Base-by-base conservation (phyloP, 2,888 invertebrate genomes). In the Cylloceria caligata region DNA sequence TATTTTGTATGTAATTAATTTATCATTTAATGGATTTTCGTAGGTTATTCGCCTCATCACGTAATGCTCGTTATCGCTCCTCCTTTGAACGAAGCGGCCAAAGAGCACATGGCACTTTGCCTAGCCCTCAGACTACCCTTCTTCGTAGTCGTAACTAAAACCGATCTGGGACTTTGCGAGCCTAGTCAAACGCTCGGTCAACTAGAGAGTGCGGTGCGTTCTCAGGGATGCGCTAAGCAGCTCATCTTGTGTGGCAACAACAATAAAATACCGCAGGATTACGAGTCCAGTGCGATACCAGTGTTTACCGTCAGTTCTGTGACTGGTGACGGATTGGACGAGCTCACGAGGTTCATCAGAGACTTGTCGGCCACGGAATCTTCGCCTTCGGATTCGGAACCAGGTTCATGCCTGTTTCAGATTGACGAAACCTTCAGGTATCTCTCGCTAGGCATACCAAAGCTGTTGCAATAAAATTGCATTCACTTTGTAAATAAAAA, bases 71-170 rank as follows among this genome's bases (percentile, higher is more conserved):
- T 97, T 1, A 87, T 93, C 73, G 91, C 92, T 16, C 90, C 90
- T 13, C 92, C 92, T 16, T 85, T 92, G 55, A 92, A 90, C 75
- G 92, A 92, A 84, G 90, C 91, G 19, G 89, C 90, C 2, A 96
- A 97, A 87, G 99, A 99, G 91, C 99, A 99, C 93, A 94, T 99
- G 77, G 96, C 97, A 0, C 95, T 99, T 52, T 95, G 96, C 1
- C 93, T 96, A 0, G 97, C 97, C 0, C 92, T 98, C 57, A 96
- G 97, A 87, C 95, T 97, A 88, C 99, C 99, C 0, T 96, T 99
- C 92, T 98, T 99, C 92, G 96, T 98, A 16, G 97, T 99, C 0
- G 95, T 99, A 80, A 98, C 97, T 81, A 99, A 99, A 94, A 96
- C 96, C 76, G 99, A 99, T 93, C 94, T 98, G 76, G 96, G 96